Conservation (phyloP, 2,113 vertebrate species). For the Sialia sialis region DNA sequence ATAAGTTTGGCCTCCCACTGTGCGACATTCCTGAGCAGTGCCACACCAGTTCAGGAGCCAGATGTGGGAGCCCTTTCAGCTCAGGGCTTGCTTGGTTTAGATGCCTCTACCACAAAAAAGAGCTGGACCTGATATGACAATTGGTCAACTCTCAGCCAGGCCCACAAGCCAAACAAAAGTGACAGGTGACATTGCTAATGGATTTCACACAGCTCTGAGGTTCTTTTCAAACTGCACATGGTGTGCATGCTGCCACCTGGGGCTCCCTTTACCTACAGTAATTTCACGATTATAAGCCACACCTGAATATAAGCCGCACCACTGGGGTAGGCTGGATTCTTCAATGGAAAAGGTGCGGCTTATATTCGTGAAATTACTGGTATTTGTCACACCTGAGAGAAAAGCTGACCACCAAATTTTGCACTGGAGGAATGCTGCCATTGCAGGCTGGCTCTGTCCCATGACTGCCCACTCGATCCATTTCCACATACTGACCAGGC, state of each 20-base stretch:
- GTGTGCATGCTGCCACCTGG: neutral
- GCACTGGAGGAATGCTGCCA: neutral
- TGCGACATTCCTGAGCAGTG: neutral
- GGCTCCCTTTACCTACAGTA: neutral
- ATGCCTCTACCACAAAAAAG: neutral
- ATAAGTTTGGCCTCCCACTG: neutral
- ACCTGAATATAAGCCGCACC: too few relatives aligned
- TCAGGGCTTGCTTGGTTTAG: neutral
- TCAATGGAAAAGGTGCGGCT: too few relatives aligned
- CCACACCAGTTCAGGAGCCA: neutral
- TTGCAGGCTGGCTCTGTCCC: neutral
- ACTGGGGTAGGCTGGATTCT: too few relatives aligned
- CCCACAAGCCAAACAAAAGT: neutral
- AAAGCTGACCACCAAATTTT: neutral
- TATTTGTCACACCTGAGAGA: neutral
- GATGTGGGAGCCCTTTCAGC: rapidly evolving
- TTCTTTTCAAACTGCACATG: neutral
- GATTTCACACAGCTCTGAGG: neutral
- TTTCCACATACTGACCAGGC: neutral
- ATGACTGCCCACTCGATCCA: neutral
- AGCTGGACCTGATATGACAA: neutral
- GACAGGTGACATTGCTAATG: neutral
- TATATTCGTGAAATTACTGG: too few relatives aligned
- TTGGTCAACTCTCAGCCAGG: neutral
- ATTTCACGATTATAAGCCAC: too few relatives aligned